Base-by-base conservation (phyloP, 2,797 vertebrate genomes). In the Carcharodon carcharias region DNA sequence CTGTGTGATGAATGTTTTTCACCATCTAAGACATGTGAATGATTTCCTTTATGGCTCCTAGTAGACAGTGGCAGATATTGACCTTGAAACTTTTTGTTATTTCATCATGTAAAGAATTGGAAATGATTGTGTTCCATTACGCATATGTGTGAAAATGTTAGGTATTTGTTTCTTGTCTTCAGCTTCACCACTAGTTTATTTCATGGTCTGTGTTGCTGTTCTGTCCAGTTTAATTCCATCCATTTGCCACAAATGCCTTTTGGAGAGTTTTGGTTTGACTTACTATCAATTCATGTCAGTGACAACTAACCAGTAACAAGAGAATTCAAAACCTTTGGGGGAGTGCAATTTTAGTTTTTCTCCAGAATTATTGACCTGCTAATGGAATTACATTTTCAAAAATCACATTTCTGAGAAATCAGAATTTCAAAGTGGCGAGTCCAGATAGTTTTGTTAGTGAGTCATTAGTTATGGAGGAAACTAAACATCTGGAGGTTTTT, bases 91-190 rank as follows among this genome's bases (percentile, higher is more conserved):
- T 45, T 45, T 61, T 61, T 61, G 56, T 6, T 91, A 91, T 91
- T 91, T 45, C 87, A 89, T 31, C 26, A 89, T 28, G 80, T 85
- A 85, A 85, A 85, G 80, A 85, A 85, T 45, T 91, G 56, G 88
- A 31, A 61, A 91, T 14, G 12, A 82, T 82, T 45, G 88, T 6
- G 56, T 61, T 58, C 56, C 50, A 61, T 91, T 31, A 35, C 61
- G 88, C 56, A 61, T 35, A 58, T 91, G 40, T 85, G 56, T 35
- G 31, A 58, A 91, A 91, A 91, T 35, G 28, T 28, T 31, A 91
- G 35, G 91, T 63, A n/a, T 40, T 40, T 65, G 61, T 91, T 91
- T 63, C 88, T 35, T 18, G 54, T 91, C 31, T 3, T 91, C 88
- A 61, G 31, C 88, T 61, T 91, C 91, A 65, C 9, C 18, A 8